phyloP scores from a whole-genome alignment of 2,113 vertebrate species.

The Eudyptes chrysolophus region DNA sequence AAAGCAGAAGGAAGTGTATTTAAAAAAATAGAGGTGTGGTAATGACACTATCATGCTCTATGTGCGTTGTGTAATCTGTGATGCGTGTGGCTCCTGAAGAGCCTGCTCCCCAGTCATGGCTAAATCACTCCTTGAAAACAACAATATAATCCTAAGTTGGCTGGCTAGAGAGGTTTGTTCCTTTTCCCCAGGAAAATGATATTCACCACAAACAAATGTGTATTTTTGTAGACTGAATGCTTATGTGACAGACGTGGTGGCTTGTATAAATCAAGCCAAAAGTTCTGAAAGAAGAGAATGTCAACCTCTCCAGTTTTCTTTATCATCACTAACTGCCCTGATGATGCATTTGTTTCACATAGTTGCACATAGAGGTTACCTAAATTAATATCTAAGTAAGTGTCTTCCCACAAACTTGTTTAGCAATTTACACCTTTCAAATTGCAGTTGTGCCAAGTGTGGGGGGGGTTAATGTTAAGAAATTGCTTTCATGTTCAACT shows the following conservation, averaged over 20 bases:
- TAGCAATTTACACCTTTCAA: not conserved
- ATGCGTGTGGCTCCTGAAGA: not conserved
- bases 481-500: not conserved
- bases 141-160: not conserved
- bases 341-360: not conserved
- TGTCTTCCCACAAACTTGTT: not conserved
- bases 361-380: not conserved
- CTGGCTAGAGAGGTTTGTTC: not conserved
- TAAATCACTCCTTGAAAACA: not conserved
- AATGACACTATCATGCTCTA: not conserved
- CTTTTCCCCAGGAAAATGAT: not conserved
- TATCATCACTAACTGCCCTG: not conserved
- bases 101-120: not conserved
- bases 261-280: not conserved
- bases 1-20: slow-evolving; percentile 39
- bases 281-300: not conserved
- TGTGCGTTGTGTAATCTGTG: not conserved
- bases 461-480: not conserved
- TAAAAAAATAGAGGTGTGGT: slow-evolving; percentile 47
- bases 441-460: not conserved
- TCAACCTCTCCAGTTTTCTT: not conserved
- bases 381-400: not conserved
- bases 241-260: not conserved
- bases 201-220: not conserved
- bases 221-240: not conserved